These are phyloP conservation scores for Microctenopoma stevenorrisi DNA, from an alignment of 2,797 vertebrate genomes.

Conservation along the genomic window DNA sequence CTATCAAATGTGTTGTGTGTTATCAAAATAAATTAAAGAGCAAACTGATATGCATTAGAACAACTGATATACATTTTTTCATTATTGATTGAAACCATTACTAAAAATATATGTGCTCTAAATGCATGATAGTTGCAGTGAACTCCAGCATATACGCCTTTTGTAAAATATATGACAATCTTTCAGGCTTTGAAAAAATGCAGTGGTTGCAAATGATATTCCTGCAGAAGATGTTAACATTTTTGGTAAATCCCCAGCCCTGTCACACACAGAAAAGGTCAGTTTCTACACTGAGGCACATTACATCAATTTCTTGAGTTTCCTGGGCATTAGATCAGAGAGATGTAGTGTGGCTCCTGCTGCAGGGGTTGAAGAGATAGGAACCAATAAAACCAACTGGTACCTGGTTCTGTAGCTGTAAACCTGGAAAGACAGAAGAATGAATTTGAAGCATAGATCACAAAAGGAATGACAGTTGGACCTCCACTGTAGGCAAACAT, in stretches of 20 bases:
- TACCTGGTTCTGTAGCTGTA: constrained; percentile 36
- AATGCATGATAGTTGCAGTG: constrained; percentile 17
- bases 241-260: background rate
- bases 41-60: background rate
- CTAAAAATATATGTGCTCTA: constrained; percentile 21
- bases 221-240: background rate
- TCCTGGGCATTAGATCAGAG: background rate
- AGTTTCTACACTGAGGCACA: background rate
- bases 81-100: constrained; percentile 29
- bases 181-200: background rate
- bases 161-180: background rate
- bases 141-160: background rate
- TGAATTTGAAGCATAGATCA: constrained; percentile 32
- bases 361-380: constrained; percentile 30
- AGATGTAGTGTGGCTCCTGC: background rate
- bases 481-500: background rate
- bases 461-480: constrained; percentile 13
- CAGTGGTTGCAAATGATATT: background rate
- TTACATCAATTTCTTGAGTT: background rate
- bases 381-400: constrained; percentile 45
- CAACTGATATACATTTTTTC: constrained; percentile 6
- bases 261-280: background rate
- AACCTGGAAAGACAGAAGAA: constrained; percentile 47
- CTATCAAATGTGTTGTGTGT: no score
- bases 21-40: constrained; percentile 2